Percentiles rank a stretch among this genome's conserved stretches.
phyloP scores from a whole-genome alignment of 2,113 vertebrate genomes.

The Aramus guarauna region DNA sequence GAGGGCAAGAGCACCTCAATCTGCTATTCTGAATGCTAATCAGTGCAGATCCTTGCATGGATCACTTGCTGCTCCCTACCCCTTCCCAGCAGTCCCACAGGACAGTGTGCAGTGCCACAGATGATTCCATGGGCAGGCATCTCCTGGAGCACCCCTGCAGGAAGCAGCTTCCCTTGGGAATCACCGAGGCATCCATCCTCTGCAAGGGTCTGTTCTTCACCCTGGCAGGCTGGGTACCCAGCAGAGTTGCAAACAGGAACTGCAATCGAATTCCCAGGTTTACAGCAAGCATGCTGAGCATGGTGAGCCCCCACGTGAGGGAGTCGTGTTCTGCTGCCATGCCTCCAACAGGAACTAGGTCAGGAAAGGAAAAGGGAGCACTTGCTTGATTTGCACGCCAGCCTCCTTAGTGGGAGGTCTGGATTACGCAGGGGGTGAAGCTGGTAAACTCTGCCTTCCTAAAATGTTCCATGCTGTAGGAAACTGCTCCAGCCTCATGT shows the following conservation, averaged over 20 bases:
- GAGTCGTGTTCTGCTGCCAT: not conserved
- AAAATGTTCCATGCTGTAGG: not conserved
- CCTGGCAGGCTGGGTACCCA: not conserved
- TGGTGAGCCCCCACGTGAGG: not conserved
- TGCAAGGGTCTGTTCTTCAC: not conserved
- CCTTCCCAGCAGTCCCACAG: not conserved
- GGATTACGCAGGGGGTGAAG: not conserved
- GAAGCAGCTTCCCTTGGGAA: not conserved
- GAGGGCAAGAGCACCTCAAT: not conserved
- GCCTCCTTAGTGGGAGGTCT: not conserved
- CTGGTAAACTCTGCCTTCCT: not conserved
- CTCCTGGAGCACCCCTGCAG: not conserved
- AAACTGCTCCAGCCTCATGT: not conserved
- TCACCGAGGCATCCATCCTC: not conserved
- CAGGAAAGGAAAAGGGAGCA: not conserved
- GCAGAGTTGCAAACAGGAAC: not conserved
- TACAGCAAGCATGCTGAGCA: not conserved
- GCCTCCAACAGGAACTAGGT: not conserved
- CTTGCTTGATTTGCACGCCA: not conserved
- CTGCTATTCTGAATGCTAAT: not conserved
- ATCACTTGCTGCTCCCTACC: not conserved
- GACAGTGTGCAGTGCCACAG: not conserved
- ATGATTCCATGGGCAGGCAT: accelerated
- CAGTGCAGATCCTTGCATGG: not conserved
- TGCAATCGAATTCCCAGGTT: not conserved